Evolutionary conservation across 2,113 vertebrate species (phyloP), one percentile per base, ranked within the genome.

Genomic region (Chitala chitala): DNA sequence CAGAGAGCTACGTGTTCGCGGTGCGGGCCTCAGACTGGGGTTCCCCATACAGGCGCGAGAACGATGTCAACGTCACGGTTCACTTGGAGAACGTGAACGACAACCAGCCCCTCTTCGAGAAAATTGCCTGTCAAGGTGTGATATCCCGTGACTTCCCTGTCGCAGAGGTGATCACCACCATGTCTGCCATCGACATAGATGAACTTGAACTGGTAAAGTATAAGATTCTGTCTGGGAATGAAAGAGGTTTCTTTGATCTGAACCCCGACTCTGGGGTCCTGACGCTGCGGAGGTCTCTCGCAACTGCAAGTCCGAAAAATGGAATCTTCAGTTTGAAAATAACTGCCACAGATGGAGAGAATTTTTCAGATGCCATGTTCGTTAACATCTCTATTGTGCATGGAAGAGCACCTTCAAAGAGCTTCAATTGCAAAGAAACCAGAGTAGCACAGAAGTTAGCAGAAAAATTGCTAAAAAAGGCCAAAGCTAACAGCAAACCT

Each of bases 11-110:
- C 79, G 87, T 90, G 72, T 98, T 99, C 81, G 86, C 92, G 2
- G 94, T 98, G n/a, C 89, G 97, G 81, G 97, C 96, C 31, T 99
- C 97, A 0, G 97, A 99, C 82, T 99, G 97, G 97, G 97, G 97
- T 3, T 95, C 95, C 0, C 97, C 97, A 0, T 98, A 98, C 75
- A 93, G 97, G 44, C 92, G 95, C 0, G 97, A 99, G 79, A 96
- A 91, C 0, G 95, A 99, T 78, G 95, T 95, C 20, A 98, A 96
- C 31, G 91, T 99, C 54, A 98, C 94, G 1, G 87, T 99, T 76
- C 91, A 92, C 53, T 78, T 99, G 76, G 92, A 93, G 71, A 99
- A 99, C 46, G 87, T 95, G 63, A 99, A 99, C 0, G 97, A 99
- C 82, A 98, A 99, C 86, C 91, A 92, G 68, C 97, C 97, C 0